Percentiles rank a stretch among this genome's conserved stretches.
phyloP scores from a whole-genome alignment of 2,113 vertebrate genomes.

The Turnix velox region DNA sequence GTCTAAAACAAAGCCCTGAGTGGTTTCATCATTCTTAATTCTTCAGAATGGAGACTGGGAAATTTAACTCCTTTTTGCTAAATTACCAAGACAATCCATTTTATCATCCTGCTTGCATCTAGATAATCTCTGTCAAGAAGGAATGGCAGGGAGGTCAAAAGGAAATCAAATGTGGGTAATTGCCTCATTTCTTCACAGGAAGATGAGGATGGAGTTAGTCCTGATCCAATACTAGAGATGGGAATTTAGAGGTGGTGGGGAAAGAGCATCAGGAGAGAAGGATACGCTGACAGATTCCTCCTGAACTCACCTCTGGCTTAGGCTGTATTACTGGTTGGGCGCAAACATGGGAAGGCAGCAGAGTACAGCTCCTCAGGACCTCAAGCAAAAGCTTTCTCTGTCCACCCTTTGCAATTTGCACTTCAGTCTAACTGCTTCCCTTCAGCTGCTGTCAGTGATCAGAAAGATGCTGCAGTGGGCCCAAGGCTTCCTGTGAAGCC shows the following conservation, averaged over 20 bases:
- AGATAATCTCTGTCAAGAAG: not conserved
- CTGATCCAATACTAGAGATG: not conserved
- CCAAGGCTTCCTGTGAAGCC: not conserved
- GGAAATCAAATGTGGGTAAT: not conserved
- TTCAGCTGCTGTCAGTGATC: fast-evolving
- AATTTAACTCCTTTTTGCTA: not conserved
- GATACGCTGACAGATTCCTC: not conserved
- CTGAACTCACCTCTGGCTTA: not conserved
- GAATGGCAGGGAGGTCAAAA: not conserved
- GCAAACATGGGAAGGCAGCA: not conserved
- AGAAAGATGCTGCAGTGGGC: fast-evolving
- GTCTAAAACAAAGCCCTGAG: not conserved
- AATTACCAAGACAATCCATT: not conserved
- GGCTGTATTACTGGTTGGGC: not conserved
- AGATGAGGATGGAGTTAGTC: not conserved
- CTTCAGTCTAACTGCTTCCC: fast-evolving
- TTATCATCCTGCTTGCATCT: not conserved
- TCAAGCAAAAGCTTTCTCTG: not conserved
- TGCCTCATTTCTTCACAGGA: not conserved
- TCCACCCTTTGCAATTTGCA: not conserved
- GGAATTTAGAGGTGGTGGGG: not conserved
- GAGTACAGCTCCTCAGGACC: not conserved
- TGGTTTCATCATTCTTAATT: not conserved
- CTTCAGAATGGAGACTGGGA: not conserved
- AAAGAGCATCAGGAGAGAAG: not conserved